Conservation (phyloP, 2,113 vertebrate genomes). For the Lepus americanus region DNA sequence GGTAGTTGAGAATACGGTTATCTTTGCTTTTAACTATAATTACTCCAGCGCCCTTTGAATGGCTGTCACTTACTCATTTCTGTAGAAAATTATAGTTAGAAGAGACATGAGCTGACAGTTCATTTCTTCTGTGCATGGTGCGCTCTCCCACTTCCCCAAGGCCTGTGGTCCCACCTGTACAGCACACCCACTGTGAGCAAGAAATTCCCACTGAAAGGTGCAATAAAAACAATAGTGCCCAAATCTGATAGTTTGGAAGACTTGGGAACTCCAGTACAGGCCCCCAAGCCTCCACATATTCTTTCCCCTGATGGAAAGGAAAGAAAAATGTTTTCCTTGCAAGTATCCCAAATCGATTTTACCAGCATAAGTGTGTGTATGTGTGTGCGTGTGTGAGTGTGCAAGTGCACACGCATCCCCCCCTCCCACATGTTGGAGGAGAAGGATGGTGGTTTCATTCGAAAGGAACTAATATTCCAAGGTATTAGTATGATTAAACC, state of each 20-base stretch:
- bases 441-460: background rate
- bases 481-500: constrained; percentile 50
- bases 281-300: background rate
- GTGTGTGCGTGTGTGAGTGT: background rate
- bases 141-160: background rate
- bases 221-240: background rate
- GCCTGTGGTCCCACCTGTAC: background rate
- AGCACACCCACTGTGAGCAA: background rate
- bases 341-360: background rate
- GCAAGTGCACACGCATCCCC: background rate
- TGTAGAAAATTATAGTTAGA: constrained; percentile 70
- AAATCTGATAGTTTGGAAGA: background rate
- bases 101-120: constrained; percentile 61
- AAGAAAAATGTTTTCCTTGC: background rate
- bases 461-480: constrained; percentile 52
- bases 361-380: background rate
- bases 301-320: background rate
- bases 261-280: background rate
- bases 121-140: constrained; percentile 28
- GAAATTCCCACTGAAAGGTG: background rate
- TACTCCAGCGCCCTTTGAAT: constrained; percentile 67
- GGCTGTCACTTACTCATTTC: constrained; percentile 83
- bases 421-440: background rate
- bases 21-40: constrained; percentile 66
- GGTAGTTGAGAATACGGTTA: background rate